Base-by-base conservation (phyloP, 2,113 vertebrate species). In the Clarias macrocephalus region DNA sequence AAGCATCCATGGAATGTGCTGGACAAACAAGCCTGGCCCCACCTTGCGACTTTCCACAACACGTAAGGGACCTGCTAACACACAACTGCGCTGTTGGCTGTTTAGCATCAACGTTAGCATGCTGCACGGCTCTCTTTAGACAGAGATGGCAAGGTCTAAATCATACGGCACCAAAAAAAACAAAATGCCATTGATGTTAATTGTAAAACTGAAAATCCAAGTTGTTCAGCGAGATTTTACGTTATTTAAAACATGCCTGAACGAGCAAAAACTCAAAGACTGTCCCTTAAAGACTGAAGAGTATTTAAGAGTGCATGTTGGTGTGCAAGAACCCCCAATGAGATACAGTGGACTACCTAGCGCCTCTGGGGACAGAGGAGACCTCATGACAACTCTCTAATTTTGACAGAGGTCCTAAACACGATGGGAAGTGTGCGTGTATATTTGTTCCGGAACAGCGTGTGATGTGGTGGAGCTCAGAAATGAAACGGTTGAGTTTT, bases 281-380 rank as follows among this genome's bases (percentile, higher is more conserved):
- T 2, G 10, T 75, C 72, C 42, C 23, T 48, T 52, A 13, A 11
- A 12, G 42, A 75, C 42, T 0, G 68, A 42, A 75, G 25, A 12
- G 52, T 13, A 6, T 11, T 76, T 52, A 75, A 23, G 72, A 48
- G 86, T 91, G 84, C 85, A 89, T 84, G 76, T 18, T 70, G 19
- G 70, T 83, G 82, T 52, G 37, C 11, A 65, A 28, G 63, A 59
- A 33, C 56, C 25, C 25, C 3, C 28, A 80, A 3, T 28, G 28
- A 60, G 79, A 59, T 30, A 2, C 5, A 28, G 77, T 80, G 54
- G 52, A 80, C 28, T 16, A 56, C 16, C 42, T n/a, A 6, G 21
- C 48, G 25, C n/a, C 52, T 28, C 23, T 8, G 25, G 48, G 28
- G 28, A 57, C 6, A 56, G 54, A 60, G 16, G 54, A 30, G 56